Percentiles rank a stretch among this genome's conserved stretches.
These are phyloP conservation scores for Monochamus alternatus DNA, from an alignment of 2,888 invertebrate species.

Conservation along the genomic window DNA sequence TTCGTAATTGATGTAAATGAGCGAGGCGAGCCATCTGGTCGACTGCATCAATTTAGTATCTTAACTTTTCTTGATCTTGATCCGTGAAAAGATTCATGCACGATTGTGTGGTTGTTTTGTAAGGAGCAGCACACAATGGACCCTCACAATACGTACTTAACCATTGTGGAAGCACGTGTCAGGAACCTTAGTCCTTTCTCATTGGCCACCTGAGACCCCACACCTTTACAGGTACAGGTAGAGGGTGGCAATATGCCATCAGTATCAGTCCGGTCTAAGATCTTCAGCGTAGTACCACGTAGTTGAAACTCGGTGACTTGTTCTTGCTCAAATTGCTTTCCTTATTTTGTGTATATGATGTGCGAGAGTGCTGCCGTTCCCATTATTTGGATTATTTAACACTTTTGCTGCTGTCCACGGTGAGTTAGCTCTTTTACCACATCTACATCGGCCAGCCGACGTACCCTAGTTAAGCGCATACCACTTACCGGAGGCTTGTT, in stretches of 20 bases:
- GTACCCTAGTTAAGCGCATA: slow-evolving; percentile 14
- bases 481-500: slow-evolving; percentile 2
- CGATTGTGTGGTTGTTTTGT: slow-evolving; percentile 46
- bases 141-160: slow-evolving; percentile 49
- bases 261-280: slow-evolving; percentile 55
- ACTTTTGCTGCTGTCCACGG: slow-evolving; percentile 10
- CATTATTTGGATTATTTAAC: slow-evolving; percentile 35
- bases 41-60: slow-evolving; percentile 45
- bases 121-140: slow-evolving; percentile 43
- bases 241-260: slow-evolving; percentile 56
- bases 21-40: slow-evolving; percentile 41
- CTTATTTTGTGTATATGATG: slow-evolving; percentile 22
- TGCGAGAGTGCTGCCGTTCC: slow-evolving; percentile 6
- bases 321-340: slow-evolving; percentile 17
- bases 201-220: slow-evolving; percentile 58
- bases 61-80: slow-evolving; percentile 40
- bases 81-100: slow-evolving; percentile 38
- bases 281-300: slow-evolving; percentile 41
- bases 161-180: slow-evolving; percentile 54
- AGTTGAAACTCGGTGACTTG: slow-evolving; percentile 34
- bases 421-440: slow-evolving; percentile 11
- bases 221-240: slow-evolving; percentile 59
- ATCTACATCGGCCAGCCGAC: neutral
- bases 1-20: slow-evolving; percentile 51
- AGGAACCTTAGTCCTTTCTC: slow-evolving; percentile 42